Percentiles rank a stretch among this genome's conserved stretches.
phyloP scores from a whole-genome alignment of 2,888 invertebrate genomes.

The Teleiodes luculella region DNA sequence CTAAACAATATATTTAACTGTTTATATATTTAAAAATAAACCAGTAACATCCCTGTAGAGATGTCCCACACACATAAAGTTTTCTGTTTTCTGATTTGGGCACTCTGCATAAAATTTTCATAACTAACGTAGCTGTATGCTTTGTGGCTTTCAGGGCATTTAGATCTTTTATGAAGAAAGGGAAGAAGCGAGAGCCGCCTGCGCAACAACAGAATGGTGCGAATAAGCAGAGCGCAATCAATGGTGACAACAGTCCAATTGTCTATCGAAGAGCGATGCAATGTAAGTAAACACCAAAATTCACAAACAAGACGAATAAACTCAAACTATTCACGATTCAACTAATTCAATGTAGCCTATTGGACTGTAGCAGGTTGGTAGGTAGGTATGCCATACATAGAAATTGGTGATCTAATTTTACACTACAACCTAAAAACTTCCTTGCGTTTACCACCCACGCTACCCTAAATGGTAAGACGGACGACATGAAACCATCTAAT shows the following conservation, averaged over 20 bases:
- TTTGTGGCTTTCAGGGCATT: conserved; percentile 61
- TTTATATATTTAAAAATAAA: too few species aligned
- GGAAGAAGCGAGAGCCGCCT: conserved; percentile 51
- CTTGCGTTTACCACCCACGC: neutral
- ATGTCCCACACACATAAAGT: too few species aligned
- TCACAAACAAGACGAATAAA: neutral
- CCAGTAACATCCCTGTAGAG: too few species aligned
- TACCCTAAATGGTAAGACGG: neutral
- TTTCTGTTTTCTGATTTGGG: neutral
- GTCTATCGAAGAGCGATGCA: conserved; percentile 62
- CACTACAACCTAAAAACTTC: neutral
- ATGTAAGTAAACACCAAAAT: conserved; percentile 46
- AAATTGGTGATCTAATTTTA: neutral
- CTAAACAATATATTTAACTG: too few species aligned
- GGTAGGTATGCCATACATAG: neutral
- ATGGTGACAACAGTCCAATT: conserved; percentile 57
- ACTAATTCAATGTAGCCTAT: too few species aligned
- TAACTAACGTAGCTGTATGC: neutral
- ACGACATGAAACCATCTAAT: neutral
- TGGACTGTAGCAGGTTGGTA: too few species aligned
- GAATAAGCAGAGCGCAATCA: neutral
- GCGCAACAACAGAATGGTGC: conserved; percentile 36
- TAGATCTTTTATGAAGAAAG: conserved; percentile 72
- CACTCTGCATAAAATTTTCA: neutral
- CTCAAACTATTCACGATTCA: too few species aligned